Evolutionary conservation across 2,888 invertebrate species (phyloP).

Genomic region (Bombylius major): DNA sequence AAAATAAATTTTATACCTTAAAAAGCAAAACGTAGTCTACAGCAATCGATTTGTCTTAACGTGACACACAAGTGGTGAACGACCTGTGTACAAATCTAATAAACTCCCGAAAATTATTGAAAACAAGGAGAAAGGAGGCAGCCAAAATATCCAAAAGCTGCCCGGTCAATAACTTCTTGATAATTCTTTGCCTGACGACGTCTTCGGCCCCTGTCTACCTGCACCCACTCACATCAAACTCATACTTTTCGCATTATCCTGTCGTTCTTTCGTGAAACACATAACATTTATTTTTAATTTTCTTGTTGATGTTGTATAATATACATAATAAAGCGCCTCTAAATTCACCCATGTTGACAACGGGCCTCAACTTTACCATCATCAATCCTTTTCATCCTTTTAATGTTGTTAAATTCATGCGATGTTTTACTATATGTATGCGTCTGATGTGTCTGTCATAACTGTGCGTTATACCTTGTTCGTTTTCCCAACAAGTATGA

Average conservation of each 20-base stretch:
- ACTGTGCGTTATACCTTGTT: not conserved
- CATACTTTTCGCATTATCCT: not conserved
- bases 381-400: not conserved
- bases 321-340: not conserved
- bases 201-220: not conserved
- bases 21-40: not conserved
- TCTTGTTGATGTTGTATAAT: too few relatives aligned
- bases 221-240: not conserved
- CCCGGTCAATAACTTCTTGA: conserved; percentile 10
- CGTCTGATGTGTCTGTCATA: not conserved
- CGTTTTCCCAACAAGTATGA: not conserved
- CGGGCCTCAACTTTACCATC: not conserved
- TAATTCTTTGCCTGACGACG: conserved; percentile 5
- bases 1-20: too few relatives aligned
- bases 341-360: not conserved
- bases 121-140: not conserved
- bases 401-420: not conserved
- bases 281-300: not conserved
- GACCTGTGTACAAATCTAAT: conserved; percentile 6
- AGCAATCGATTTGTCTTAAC: conserved; percentile 8
- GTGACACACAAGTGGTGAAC: conserved; percentile 3
- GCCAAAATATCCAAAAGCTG: conserved; percentile 7
- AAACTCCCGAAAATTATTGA: conserved; percentile 3
- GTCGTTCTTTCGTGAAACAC: not conserved
- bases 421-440: not conserved